phyloP scores from a whole-genome alignment of 2,888 invertebrate species.

The Celastrina argiolus region DNA sequence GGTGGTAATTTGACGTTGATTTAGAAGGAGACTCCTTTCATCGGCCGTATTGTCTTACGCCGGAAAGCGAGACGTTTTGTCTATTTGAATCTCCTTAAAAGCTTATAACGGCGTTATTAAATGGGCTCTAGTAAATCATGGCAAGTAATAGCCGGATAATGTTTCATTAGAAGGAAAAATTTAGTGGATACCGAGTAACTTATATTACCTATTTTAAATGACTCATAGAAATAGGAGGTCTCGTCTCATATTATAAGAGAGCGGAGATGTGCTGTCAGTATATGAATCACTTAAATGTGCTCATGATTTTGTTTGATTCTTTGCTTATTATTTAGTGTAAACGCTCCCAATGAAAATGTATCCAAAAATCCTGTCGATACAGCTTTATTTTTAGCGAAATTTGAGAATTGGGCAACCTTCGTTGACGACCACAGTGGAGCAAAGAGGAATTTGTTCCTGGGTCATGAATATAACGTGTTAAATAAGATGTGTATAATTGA shows the following conservation, averaged over 20 bases:
- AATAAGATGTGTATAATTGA: too few relatives aligned
- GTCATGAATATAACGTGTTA: too few relatives aligned
- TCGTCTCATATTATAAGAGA: not conserved
- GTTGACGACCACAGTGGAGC: too few relatives aligned
- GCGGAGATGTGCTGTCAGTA: not conserved
- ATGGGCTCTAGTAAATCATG: conserved; percentile 50
- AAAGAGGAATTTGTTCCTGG: too few relatives aligned
- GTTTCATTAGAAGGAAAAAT: conserved; percentile 25
- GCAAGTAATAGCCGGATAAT: conserved; percentile 30
- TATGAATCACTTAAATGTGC: too few relatives aligned
- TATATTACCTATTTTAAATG: not conserved
- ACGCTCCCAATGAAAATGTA: too few relatives aligned
- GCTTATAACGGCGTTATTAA: conserved; percentile 55
- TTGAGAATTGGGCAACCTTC: too few relatives aligned
- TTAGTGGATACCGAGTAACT: not conserved
- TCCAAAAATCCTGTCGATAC: too few relatives aligned
- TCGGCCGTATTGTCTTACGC: conserved; percentile 65
- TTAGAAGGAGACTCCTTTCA: conserved; percentile 66
- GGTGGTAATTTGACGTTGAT: conserved; percentile 77
- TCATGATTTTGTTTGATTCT: too few relatives aligned
- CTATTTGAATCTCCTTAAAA: conserved; percentile 44
- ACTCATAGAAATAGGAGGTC: not conserved
- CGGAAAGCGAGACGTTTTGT: conserved; percentile 51
- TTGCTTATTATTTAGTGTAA: too few relatives aligned
- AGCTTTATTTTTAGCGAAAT: too few relatives aligned